Evolutionary conservation across 2,797 vertebrate genomes (phyloP).

Genomic region (Eospalax fontanierii): DNA sequence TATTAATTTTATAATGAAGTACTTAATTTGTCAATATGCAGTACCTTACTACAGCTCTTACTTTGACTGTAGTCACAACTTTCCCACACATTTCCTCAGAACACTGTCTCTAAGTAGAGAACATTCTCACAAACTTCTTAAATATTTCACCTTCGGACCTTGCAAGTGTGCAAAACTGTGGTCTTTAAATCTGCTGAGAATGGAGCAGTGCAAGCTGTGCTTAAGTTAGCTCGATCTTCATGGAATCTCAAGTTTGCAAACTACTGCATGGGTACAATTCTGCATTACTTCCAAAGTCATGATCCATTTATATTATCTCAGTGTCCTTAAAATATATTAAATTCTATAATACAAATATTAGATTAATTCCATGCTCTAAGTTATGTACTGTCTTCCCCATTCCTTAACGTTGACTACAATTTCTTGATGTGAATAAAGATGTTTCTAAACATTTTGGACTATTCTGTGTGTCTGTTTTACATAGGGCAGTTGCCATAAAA

Average conservation of each 20-base stretch:
- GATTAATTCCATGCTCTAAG: background rate
- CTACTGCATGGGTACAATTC: background rate
- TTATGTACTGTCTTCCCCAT: background rate
- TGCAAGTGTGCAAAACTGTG: background rate
- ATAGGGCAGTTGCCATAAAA: background rate
- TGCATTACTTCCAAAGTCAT: background rate
- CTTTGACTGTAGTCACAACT: background rate
- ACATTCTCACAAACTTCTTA: background rate
- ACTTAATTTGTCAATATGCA: slow-evolving; percentile 29
- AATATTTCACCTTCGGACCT: background rate
- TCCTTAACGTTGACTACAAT: background rate
- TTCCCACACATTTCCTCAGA: background rate
- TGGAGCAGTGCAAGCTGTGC: background rate
- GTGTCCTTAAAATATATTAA: background rate
- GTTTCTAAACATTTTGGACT: background rate
- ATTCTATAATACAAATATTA: background rate
- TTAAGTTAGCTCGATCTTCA: background rate
- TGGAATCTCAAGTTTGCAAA: background rate
- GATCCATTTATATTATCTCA: background rate
- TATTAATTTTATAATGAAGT: background rate
- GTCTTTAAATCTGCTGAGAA: background rate
- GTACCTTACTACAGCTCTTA: background rate
- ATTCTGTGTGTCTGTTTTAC: background rate
- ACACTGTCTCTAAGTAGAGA: background rate
- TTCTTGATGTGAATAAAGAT: background rate